Evolutionary conservation across 2,888 invertebrate genomes (phyloP), one percentile per base, ranked within the genome.

Genomic region (Orthonevra nobilis): DNA sequence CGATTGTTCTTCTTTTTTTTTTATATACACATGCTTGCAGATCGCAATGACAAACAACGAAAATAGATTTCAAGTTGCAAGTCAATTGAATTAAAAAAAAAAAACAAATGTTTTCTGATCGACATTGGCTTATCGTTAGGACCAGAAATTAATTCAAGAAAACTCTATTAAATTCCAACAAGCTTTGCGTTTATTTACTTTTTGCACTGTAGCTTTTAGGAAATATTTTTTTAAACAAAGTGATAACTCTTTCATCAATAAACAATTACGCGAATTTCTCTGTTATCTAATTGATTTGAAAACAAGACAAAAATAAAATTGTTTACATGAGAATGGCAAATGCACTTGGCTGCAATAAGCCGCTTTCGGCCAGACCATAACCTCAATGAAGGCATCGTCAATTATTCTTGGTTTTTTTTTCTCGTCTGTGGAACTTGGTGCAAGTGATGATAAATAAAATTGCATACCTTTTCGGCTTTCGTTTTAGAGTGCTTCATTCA

Each of bases 41-140:
- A 15, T 36, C 46, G 50, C 61, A 68, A 61, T 73, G 66, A 42
- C 48, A 73, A 32, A 28, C 38, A 44, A 40, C 66, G 15, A 73
- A 79, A 79, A 79, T 79, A 79, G 73, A 73, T 40, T n/a, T 38
- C 46, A 32, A 40, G 46, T 61, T 30, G 66, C 34, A 23, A 60
- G 50, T 34, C 40, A 20, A 20, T 54, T 60, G 28, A 23, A 30
- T 10, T 44, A 50, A 73, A 40, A n/a, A n/a, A n/a, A n/a, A n/a
- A n/a, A n/a, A n/a, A n/a, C n/a, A n/a, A n/a, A n/a, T n/a, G n/a
- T n/a, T n/a, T n/a, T n/a, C n/a, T n/a, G n/a, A n/a, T n/a, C n/a
- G n/a, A n/a, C n/a, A n/a, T n/a, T n/a, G n/a, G n/a, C n/a, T n/a
- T n/a, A n/a, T n/a, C n/a, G n/a, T n/a, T n/a, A n/a, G n/a, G n/a